phyloP scores from a whole-genome alignment of 2,113 vertebrate species.

The Daboia siamensis region DNA sequence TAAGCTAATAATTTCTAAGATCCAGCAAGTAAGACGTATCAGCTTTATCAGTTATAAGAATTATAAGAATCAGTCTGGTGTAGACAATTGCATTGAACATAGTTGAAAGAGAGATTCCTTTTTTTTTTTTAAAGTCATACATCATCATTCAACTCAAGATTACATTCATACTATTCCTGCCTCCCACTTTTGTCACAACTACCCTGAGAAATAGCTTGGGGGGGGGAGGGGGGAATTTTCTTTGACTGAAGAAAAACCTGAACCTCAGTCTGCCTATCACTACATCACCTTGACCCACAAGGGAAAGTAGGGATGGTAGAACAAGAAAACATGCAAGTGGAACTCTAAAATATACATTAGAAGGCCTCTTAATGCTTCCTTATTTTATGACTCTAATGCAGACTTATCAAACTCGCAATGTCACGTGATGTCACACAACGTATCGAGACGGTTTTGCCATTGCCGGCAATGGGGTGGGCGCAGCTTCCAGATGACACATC shows the following conservation, averaged over 20 bases:
- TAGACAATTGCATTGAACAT: neutral
- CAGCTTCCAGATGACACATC: no score
- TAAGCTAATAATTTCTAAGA: neutral
- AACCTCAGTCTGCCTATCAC: neutral
- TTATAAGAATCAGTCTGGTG: neutral
- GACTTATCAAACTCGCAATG: no score
- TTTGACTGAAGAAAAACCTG: neutral
- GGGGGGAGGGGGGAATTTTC: neutral
- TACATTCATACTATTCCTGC: neutral
- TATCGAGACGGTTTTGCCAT: no score
- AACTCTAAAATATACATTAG: neutral
- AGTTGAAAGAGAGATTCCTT: neutral
- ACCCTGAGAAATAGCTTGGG: neutral
- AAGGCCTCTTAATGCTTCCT: neutral
- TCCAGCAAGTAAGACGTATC: neutral
- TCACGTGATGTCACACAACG: no score
- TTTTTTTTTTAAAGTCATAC: neutral
- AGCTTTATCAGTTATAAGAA: neutral
- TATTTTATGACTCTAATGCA: neutral
- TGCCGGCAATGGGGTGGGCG: no score
- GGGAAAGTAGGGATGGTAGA: neutral
- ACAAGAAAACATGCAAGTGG: neutral
- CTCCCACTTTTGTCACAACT: neutral
- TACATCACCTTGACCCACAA: neutral
- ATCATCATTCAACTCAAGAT: neutral